These are phyloP conservation scores for Linyphia triangularis DNA, from an alignment of 2,888 invertebrate species.

Conservation along the genomic window DNA sequence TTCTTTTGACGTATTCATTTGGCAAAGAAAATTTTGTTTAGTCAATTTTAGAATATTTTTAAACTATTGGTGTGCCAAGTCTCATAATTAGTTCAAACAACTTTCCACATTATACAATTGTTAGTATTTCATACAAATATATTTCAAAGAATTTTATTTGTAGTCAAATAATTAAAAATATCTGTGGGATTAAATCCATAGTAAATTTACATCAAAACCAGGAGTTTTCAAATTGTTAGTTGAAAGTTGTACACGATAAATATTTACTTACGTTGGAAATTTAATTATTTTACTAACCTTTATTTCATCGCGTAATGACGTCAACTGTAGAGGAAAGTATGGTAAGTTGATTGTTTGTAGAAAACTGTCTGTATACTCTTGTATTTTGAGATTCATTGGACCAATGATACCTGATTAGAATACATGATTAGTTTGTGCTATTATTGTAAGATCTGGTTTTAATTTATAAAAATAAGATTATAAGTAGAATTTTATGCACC, in stretches of 20 bases:
- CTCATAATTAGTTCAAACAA: no score
- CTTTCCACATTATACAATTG: no score
- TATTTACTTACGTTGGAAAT: no score
- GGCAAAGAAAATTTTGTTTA: no score
- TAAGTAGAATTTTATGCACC: not conserved
- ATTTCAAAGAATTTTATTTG: no score
- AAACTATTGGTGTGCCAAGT: no score
- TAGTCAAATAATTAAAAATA: no score
- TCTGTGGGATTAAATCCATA: no score
- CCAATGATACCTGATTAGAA: conserved; percentile 59
- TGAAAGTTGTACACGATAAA: not conserved
- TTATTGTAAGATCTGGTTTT: not conserved
- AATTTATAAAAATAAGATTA: not conserved
- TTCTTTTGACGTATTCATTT: no score
- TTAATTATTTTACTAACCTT: conserved; percentile 35
- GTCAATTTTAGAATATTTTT: no score
- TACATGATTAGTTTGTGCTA: not conserved
- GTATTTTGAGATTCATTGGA: conserved; percentile 51
- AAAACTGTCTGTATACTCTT: conserved; percentile 15
- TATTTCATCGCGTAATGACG: conserved; percentile 55
- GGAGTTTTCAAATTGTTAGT: not conserved
- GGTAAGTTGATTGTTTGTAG: conserved; percentile 24
- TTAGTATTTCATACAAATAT: no score
- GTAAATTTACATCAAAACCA: no score
- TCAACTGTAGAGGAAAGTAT: conserved; percentile 42